Conservation (phyloP, 1,140 invertebrate genomes). For the Drosophila melanica region DNA sequence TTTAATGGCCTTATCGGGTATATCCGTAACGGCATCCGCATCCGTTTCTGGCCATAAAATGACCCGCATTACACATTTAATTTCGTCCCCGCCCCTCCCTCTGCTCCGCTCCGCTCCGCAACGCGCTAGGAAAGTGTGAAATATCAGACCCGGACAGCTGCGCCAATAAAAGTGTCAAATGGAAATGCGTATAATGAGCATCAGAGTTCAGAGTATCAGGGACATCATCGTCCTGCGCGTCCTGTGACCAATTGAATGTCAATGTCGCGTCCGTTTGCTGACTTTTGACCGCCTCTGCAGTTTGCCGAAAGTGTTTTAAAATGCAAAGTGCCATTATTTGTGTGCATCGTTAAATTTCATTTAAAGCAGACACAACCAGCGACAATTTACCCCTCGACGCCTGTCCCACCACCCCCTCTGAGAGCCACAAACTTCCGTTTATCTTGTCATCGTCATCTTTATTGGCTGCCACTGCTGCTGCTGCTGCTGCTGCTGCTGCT, state of each 20-base stretch:
- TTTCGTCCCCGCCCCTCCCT: constrained; percentile 12
- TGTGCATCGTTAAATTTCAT: constrained; percentile 80
- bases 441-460: constrained; percentile 76
- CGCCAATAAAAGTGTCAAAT: constrained; percentile 79
- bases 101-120: too few relatives aligned
- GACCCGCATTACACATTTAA: constrained; percentile 71
- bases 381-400: constrained; percentile 31
- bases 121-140: constrained; percentile 43
- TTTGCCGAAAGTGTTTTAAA: constrained; percentile 72
- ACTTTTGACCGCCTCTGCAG: constrained; percentile 46
- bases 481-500: constrained; percentile 47
- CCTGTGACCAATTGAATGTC: constrained; percentile 61
- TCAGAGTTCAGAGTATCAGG: constrained; percentile 26
- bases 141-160: constrained; percentile 55
- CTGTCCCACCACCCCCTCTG: not conserved
- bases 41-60: constrained; percentile 70
- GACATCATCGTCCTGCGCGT: constrained; percentile 14
- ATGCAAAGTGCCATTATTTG: constrained; percentile 80
- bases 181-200: constrained; percentile 78
- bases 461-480: constrained; percentile 59
- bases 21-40: constrained; percentile 32
- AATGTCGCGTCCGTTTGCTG: constrained; percentile 52
- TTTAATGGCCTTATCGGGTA: constrained; percentile 77
- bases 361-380: constrained; percentile 59
- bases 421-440: constrained; percentile 57